Evolutionary conservation across 1,140 invertebrate genomes (phyloP).

Genomic region (Muscidifurax raptorellus): DNA sequence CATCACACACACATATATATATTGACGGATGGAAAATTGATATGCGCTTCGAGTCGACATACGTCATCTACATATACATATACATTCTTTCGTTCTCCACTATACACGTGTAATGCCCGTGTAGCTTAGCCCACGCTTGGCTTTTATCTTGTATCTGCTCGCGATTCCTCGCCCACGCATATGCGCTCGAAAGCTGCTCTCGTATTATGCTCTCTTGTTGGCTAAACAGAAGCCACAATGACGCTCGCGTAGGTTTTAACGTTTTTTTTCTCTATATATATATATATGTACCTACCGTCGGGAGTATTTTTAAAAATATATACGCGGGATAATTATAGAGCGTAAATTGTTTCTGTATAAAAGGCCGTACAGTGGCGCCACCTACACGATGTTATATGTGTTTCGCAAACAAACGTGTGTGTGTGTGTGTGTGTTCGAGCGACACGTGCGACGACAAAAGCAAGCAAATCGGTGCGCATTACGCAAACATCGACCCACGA

Average conservation of each 20-base stretch:
- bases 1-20: background rate
- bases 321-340: background rate
- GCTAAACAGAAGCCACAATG: conserved; percentile 10
- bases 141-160: conserved; percentile 40
- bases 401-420: no score
- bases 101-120: conserved; percentile 9
- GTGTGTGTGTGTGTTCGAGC: background rate
- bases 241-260: background rate
- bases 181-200: background rate
- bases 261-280: background rate
- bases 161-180: conserved; percentile 39
- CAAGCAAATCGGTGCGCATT: background rate
- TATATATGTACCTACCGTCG: no score
- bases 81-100: background rate
- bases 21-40: background rate
- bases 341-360: background rate
- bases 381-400: background rate
- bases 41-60: background rate
- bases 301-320: no score
- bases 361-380: background rate
- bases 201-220: conserved; percentile 1
- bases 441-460: background rate
- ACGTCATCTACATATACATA: background rate
- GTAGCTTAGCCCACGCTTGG: conserved; percentile 23
- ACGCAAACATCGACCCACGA: background rate